Evolutionary conservation across 2,888 invertebrate species (phyloP).

Genomic region (Pogonocherus hispidulus): DNA sequence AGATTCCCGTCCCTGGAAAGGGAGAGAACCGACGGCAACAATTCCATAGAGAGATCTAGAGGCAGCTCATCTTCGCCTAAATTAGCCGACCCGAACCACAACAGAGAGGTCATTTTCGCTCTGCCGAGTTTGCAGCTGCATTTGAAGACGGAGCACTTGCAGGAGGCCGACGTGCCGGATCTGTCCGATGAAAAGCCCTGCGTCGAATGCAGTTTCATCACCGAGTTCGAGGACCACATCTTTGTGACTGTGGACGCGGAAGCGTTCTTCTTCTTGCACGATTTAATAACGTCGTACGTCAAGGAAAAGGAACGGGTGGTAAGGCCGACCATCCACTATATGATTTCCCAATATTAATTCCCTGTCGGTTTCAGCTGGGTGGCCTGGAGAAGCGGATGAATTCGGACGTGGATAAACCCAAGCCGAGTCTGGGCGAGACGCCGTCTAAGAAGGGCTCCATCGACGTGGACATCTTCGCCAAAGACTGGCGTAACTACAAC

Average conservation of each 20-base stretch:
- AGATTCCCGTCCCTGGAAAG: slow-evolving; percentile 91
- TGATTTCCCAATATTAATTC: too few species aligned
- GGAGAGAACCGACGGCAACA: slow-evolving; percentile 75
- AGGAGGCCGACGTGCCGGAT: slow-evolving; percentile 81
- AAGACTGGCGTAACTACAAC: slow-evolving; percentile 91
- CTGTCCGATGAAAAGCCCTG: slow-evolving; percentile 84
- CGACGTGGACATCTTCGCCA: slow-evolving; percentile 77
- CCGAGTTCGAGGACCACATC: slow-evolving; percentile 98
- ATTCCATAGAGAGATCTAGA: slow-evolving; percentile 72
- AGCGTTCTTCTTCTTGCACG: slow-evolving; percentile 97
- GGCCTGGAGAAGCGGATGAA: slow-evolving; percentile 56
- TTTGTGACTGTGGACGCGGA: slow-evolving; percentile 98
- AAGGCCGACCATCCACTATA: slow-evolving; percentile 38
- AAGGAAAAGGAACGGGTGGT: slow-evolving; percentile 92
- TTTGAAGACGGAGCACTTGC: slow-evolving; percentile 92
- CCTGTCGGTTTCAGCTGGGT: slow-evolving; percentile 52
- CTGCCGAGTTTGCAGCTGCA: slow-evolving; percentile 93
- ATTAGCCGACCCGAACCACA: slow-evolving; percentile 84
- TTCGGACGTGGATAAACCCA: slow-evolving; percentile 54
- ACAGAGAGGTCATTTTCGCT: slow-evolving; percentile 96
- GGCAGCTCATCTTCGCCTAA: slow-evolving; percentile 71
- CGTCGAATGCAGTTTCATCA: slow-evolving; percentile 97
- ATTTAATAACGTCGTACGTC: slow-evolving; percentile 95
- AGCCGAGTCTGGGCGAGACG: slow-evolving; percentile 49
- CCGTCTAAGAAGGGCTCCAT: slow-evolving; percentile 59